Evolutionary conservation across 2,797 vertebrate species (phyloP).

Genomic region (Danionella dracula): DNA sequence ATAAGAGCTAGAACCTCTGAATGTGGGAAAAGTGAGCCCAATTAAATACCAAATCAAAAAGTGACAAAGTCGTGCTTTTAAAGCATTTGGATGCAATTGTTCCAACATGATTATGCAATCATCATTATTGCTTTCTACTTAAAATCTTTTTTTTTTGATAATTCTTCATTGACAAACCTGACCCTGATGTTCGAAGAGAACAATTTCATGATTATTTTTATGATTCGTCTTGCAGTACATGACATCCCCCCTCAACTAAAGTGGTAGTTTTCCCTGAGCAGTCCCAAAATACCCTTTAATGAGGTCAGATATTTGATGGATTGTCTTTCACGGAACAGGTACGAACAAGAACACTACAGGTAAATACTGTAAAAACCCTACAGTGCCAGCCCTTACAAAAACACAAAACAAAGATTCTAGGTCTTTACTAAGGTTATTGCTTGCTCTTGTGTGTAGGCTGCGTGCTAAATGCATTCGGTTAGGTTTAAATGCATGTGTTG

Average conservation of each 20-base stretch:
- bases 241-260: conserved; percentile 15
- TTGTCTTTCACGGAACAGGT: conserved; percentile 42
- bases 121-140: conserved; percentile 40
- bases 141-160: conserved; percentile 20
- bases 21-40: background rate
- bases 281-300: conserved; percentile 35
- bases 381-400: conserved; percentile 41
- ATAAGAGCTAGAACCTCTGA: background rate
- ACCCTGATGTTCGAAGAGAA: conserved; percentile 34
- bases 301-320: conserved; percentile 41
- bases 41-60: background rate
- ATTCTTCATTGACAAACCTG: conserved; percentile 21
- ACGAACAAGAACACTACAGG: conserved; percentile 26
- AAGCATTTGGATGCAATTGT: conserved; percentile 28
- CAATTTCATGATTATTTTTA: background rate
- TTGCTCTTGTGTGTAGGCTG: conserved; percentile 21
- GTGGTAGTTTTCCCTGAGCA: conserved; percentile 38
- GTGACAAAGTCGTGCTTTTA: conserved; percentile 3
- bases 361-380: background rate
- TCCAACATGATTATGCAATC: conserved; percentile 28
- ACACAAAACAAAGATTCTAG: conserved; percentile 5
- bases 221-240: background rate
- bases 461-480: conserved; percentile 25
- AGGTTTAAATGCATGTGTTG: conserved; percentile 7
- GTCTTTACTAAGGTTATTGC: conserved; percentile 31